Evolutionary conservation across 2,113 vertebrate species (phyloP).

Genomic region (Pseudorectes ferrugineus): DNA sequence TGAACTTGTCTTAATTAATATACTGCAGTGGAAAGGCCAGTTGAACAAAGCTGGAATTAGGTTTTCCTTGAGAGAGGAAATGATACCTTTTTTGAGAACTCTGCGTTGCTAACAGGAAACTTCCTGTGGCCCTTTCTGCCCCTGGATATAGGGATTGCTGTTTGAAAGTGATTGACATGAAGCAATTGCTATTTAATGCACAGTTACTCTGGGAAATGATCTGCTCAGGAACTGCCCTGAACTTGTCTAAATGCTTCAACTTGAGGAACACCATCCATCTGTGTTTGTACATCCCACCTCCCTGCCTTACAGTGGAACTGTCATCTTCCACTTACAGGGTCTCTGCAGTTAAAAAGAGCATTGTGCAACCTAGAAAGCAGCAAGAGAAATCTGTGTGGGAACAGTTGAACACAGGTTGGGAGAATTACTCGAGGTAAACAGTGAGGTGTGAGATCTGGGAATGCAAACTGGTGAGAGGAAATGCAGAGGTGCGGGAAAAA

Average conservation of each 20-base stretch:
- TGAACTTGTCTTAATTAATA: slow-evolving; percentile 71
- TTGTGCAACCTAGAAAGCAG: background rate
- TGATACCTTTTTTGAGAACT: background rate
- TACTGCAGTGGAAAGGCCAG: slow-evolving; percentile 63
- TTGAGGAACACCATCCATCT: background rate
- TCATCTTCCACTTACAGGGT: background rate
- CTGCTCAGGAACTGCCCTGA: background rate
- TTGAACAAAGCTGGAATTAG: slow-evolving; percentile 1
- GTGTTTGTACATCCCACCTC: background rate
- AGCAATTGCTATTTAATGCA: background rate
- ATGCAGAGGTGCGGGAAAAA: background rate
- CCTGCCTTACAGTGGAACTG: background rate
- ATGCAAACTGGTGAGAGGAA: background rate
- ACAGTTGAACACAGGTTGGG: background rate
- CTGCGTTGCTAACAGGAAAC: background rate
- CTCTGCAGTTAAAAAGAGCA: background rate
- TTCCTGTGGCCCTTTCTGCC: background rate
- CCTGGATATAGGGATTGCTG: background rate
- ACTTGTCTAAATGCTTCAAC: background rate
- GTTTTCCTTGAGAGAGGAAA: slow-evolving; percentile 61
- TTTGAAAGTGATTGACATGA: background rate
- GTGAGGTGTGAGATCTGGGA: background rate
- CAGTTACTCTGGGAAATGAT: background rate
- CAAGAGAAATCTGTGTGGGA: slow-evolving; percentile 9
- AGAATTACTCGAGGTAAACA: background rate